Conservation (phyloP, 2,888 invertebrate genomes). For the Mythimna lalbum region DNA sequence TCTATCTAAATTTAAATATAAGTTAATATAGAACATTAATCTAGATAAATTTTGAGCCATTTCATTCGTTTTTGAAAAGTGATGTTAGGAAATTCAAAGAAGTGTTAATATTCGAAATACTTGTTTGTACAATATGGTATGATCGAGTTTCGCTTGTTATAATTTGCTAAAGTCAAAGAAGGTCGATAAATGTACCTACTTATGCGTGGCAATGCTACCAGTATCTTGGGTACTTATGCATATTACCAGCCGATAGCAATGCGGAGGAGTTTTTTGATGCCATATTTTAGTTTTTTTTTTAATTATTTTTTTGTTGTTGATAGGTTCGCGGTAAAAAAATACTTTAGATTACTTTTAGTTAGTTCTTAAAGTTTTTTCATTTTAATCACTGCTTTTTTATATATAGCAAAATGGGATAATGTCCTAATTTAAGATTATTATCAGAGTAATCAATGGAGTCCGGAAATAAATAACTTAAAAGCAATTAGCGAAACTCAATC, state of each 20-base stretch:
- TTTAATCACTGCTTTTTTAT: no score
- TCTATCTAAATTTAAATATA: slow-evolving; percentile 16
- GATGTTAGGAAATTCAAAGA: slow-evolving; percentile 33
- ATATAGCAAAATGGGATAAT: neutral
- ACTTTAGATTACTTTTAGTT: no score
- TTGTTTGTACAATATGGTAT: slow-evolving; percentile 43
- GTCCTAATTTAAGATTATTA: neutral
- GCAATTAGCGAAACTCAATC: slow-evolving; percentile 33
- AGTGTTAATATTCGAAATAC: slow-evolving; percentile 35
- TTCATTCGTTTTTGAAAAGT: slow-evolving; percentile 46
- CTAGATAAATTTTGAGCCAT: slow-evolving; percentile 59
- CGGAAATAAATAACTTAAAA: neutral
- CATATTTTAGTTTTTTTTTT: no score
- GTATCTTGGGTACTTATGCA: no score
- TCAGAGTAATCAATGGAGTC: slow-evolving; percentile 3
- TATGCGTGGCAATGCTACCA: no score
- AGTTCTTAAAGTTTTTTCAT: no score
- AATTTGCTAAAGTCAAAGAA: neutral
- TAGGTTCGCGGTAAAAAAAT: no score
- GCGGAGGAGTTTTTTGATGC: no score
- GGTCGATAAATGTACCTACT: no score
- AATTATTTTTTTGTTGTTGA: no score
- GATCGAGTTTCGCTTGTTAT: slow-evolving; percentile 33
- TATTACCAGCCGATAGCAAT: no score
- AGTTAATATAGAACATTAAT: slow-evolving; percentile 30